Evolutionary conservation across 2,113 vertebrate genomes (phyloP), one percentile per base, ranked within the genome.

Genomic region (Chascanopsetta lugubris): DNA sequence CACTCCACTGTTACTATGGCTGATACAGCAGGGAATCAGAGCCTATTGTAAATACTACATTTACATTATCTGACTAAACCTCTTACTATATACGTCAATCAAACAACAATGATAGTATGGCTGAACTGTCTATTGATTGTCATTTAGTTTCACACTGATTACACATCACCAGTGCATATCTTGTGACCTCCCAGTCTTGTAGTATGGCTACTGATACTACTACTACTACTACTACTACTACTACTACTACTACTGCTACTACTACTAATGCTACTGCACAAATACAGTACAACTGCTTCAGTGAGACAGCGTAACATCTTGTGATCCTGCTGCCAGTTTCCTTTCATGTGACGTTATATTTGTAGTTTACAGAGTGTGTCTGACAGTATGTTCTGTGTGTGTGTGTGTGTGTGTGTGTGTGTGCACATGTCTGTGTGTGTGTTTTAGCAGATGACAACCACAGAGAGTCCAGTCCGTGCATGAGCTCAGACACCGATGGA

Each of bases 391-490:
- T 8, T n/a, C n/a, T 38, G 12, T 38, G 13, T 38, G 12, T n/a
- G 12, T 38, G 34, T 79, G 11, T 63, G 8, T 56, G n/a, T n/a
- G n/a, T n/a, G n/a, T n/a, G n/a, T n/a, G n/a, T n/a, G n/a, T 38
- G 34, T 38, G 13, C 12, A 17, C 13, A 6, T 38, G 12, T 38
- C 4, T 38, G 12, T n/a, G 12, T 38, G 34, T 79, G 11, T 63
- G 8, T 56, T 18, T 32, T 9, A 96, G 95, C 84, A n/a, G 94
- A 95, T 79, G 94, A 94, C 0, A 61, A 47, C 34, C 86, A 85
- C 1, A 86, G 77, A 68, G 96, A 97, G 58, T 93, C 68, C 22
- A 94, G 90, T 65, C 94, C 94, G 0, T 96, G 97, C 71, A 87
- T 96, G 81, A 83, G 61, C 47, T 57, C 83, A 8, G 93, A 95